Conservation (phyloP, 2,888 invertebrate species). For the Chironomus tentans region DNA sequence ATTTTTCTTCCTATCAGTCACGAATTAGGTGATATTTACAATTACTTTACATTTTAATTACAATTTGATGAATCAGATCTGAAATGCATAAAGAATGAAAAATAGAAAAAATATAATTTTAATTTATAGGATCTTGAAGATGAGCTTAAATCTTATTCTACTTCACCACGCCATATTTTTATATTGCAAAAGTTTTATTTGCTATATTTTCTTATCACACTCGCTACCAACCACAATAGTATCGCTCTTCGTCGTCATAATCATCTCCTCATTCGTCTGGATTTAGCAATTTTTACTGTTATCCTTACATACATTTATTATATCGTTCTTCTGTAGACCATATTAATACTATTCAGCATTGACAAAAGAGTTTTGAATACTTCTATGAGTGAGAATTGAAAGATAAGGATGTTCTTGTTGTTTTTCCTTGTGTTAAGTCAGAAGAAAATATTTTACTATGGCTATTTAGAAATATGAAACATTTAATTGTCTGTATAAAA, state of each 20-base stretch:
- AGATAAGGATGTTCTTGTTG: neutral
- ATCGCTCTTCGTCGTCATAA: neutral
- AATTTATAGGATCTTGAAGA: too few relatives aligned
- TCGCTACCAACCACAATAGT: neutral
- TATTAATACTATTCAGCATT: neutral
- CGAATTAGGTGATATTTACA: too few relatives aligned
- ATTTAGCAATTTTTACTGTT: neutral
- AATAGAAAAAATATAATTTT: too few relatives aligned
- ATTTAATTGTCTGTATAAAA: too few relatives aligned
- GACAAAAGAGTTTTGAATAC: neutral
- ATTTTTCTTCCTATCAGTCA: too few relatives aligned
- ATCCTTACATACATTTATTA: neutral
- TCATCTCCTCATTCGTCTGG: neutral
- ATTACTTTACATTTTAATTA: too few relatives aligned
- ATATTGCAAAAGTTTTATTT: conserved; percentile 19
- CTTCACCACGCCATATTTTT: neutral
- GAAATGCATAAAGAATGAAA: too few relatives aligned
- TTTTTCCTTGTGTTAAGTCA: neutral
- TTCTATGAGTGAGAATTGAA: neutral
- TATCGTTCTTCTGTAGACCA: neutral
- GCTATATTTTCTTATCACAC: conserved; percentile 7
- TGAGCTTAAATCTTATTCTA: neutral
- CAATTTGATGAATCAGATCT: too few relatives aligned
- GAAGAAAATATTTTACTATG: too few relatives aligned
- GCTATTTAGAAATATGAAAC: too few relatives aligned